Evolutionary conservation across 2,797 vertebrate genomes (phyloP).

Genomic region (Todus mexicanus): DNA sequence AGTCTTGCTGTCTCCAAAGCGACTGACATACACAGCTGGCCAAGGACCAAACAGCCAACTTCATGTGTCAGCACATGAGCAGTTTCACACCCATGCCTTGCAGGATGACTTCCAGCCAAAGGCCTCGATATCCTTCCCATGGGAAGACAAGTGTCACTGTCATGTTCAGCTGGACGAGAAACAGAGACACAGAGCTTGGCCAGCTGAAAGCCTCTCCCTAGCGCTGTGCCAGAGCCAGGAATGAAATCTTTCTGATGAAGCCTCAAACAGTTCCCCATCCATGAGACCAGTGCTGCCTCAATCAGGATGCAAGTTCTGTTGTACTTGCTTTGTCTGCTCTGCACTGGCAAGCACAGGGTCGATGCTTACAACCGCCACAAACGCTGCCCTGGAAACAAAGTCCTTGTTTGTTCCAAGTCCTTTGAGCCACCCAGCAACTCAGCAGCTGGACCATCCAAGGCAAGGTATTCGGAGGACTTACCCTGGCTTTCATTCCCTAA

Average conservation of each 20-base stretch:
- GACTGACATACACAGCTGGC: background rate
- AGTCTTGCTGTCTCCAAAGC: background rate
- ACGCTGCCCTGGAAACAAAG: background rate
- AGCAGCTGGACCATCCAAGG: background rate
- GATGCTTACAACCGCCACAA: background rate
- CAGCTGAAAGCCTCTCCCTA: background rate
- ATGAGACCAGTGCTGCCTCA: background rate
- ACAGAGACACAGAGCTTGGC: background rate
- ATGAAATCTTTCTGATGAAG: background rate
- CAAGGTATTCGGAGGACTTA: background rate
- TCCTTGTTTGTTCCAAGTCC: background rate
- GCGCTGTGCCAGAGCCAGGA: background rate
- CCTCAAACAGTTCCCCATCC: background rate
- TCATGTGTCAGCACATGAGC: background rate
- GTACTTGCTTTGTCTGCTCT: background rate
- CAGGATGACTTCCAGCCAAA: conserved; percentile 2
- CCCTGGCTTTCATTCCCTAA: background rate
- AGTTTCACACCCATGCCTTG: background rate
- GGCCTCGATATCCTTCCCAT: background rate
- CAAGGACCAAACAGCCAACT: background rate
- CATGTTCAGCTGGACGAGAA: background rate
- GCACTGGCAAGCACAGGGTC: background rate
- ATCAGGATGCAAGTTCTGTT: background rate
- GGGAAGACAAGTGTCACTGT: conserved; percentile 19
- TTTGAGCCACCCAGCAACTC: background rate